phyloP scores from a whole-genome alignment of 2,888 invertebrate genomes.

The Endotricha flammealis region DNA sequence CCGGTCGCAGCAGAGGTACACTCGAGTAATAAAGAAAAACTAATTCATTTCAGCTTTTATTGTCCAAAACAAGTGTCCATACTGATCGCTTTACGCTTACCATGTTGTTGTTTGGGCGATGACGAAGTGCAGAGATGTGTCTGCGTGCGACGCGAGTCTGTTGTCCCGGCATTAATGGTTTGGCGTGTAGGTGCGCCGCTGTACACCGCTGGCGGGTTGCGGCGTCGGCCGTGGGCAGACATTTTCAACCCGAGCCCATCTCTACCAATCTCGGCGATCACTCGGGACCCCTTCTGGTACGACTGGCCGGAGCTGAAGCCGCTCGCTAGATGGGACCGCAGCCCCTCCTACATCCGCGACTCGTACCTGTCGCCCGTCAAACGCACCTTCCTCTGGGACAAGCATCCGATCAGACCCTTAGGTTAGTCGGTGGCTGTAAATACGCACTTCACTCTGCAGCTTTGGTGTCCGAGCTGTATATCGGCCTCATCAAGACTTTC shows the following conservation, averaged over 20 bases:
- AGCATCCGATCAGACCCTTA: constrained; percentile 93
- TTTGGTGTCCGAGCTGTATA: constrained; percentile 55
- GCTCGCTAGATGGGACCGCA: constrained; percentile 83
- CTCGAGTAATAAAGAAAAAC: too few relatives aligned
- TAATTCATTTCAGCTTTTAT: constrained; percentile 13
- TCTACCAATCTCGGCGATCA: constrained; percentile 87
- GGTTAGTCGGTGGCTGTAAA: constrained; percentile 83
- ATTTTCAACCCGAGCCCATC: constrained; percentile 88
- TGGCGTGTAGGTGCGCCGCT: constrained; percentile 81
- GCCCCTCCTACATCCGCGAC: constrained; percentile 89
- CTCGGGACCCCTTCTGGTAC: constrained; percentile 94
- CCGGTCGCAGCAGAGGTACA: too few relatives aligned
- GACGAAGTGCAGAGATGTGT: constrained; percentile 52
- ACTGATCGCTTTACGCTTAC: constrained; percentile 37
- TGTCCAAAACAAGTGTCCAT: constrained; percentile 19
- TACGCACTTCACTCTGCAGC: constrained; percentile 39
- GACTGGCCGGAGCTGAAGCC: constrained; percentile 89
- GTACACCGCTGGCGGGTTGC: constrained; percentile 81
- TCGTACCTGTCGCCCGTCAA: constrained; percentile 94
- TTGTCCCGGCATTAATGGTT: constrained; percentile 56
- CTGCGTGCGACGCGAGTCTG: constrained; percentile 34
- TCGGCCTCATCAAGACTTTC: constrained; percentile 36
- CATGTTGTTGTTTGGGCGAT: constrained; percentile 47
- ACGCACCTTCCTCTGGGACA: constrained; percentile 94
- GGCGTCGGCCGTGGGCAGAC: constrained; percentile 80